These are phyloP conservation scores for Phengaris arion DNA, from an alignment of 2,888 invertebrate genomes.

Conservation along the genomic window DNA sequence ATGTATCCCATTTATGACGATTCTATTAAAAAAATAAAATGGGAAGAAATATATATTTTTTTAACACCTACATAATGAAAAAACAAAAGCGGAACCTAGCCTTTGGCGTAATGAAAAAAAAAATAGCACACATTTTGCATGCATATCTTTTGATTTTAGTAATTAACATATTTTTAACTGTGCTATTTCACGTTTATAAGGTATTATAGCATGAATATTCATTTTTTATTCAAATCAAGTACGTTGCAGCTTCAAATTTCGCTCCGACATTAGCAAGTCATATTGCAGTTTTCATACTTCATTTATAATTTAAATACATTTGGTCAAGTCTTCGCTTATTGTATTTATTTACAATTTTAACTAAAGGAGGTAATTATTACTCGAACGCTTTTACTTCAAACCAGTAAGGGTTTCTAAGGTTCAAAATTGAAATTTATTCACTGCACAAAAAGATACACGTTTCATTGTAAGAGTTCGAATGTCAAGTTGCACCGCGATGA, in stretches of 20 bases:
- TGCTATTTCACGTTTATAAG: background rate
- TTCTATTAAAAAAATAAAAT: background rate
- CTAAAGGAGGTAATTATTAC: background rate
- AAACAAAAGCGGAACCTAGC: constrained; percentile 16
- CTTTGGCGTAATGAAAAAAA: background rate
- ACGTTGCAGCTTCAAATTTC: background rate
- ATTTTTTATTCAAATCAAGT: background rate
- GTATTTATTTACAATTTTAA: constrained; percentile 4
- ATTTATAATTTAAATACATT: background rate
- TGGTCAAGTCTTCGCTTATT: background rate
- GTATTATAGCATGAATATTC: constrained; percentile 11
- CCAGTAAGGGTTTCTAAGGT: no score
- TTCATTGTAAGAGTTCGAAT: no score
- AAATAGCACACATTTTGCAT: background rate
- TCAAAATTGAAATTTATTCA: no score
- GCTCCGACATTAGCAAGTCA: constrained; percentile 18
- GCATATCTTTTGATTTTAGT: constrained; percentile 17
- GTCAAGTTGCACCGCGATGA: no score
- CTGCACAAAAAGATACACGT: no score
- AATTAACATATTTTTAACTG: constrained; percentile 11
- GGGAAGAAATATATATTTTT: background rate
- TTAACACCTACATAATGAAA: background rate
- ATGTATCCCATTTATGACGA: no score
- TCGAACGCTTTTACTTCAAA: background rate
- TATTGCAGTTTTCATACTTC: constrained; percentile 8